Conservation (phyloP, 2,113 vertebrate genomes). For the Mesoclemmys tuberculata region DNA sequence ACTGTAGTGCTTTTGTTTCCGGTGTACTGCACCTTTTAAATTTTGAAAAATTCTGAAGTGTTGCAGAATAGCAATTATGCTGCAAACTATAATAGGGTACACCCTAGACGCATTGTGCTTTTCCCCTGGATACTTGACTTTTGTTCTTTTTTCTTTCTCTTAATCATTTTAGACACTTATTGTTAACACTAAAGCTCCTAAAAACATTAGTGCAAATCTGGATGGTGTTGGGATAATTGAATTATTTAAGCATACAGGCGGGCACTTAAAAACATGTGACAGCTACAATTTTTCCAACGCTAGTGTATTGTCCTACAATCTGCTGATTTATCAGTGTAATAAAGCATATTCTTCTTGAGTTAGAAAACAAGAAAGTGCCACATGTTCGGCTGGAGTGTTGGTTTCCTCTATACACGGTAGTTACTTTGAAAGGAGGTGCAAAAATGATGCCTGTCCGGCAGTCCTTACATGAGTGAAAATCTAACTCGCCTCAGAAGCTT, state of each 20-base stretch:
- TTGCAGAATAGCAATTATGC: not conserved
- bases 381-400: too few relatives aligned
- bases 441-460: not conserved
- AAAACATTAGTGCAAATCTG: not conserved
- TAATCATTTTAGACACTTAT: not conserved
- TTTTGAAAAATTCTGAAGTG: not conserved
- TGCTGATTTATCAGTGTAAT: too few relatives aligned
- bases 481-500: not conserved
- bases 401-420: not conserved
- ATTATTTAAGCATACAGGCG: not conserved
- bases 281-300: not conserved
- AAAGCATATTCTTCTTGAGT: not conserved
- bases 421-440: not conserved
- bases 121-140: not conserved
- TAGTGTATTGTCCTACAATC: not conserved
- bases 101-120: not conserved
- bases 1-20: not conserved
- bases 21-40: conserved; percentile 1
- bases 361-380: not conserved
- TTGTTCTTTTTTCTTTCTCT: not conserved
- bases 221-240: not conserved
- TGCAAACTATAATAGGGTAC: not conserved
- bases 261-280: not conserved
- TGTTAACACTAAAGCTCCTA: not conserved
- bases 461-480: not conserved